Evolutionary conservation across 2,113 vertebrate genomes (phyloP).

Genomic region (Atrichornis clamosus): DNA sequence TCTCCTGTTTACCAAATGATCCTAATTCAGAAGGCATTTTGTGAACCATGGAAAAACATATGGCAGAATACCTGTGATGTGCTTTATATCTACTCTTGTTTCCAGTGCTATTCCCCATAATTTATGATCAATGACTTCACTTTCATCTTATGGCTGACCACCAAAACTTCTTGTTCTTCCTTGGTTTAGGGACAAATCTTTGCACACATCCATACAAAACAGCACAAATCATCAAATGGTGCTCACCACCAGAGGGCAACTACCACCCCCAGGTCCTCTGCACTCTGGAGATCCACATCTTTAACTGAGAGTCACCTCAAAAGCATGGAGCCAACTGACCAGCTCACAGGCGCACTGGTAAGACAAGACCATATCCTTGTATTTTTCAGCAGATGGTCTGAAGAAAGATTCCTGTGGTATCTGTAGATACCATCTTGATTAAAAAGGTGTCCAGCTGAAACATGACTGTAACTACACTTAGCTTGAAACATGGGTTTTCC

Average conservation of each 20-base stretch:
- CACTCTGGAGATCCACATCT: not conserved
- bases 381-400: not conserved
- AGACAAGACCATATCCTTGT: not conserved
- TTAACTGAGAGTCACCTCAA: not conserved
- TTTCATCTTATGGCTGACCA: not conserved
- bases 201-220: not conserved
- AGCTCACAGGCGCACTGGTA: not conserved
- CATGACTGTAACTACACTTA: not conserved
- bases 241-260: not conserved
- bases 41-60: not conserved
- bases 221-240: not conserved
- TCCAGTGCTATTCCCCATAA: not conserved
- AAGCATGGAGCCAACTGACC: not conserved
- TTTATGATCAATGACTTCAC: not conserved
- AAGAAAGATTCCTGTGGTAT: not conserved
- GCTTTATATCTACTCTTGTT: not conserved
- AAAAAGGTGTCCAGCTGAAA: not conserved
- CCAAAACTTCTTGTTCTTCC: not conserved
- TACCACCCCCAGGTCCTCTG: not conserved
- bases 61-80: rapidly evolving
- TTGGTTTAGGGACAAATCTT: not conserved
- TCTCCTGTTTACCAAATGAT: not conserved
- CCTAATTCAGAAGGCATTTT: not conserved
- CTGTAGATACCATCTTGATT: not conserved
- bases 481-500: not conserved